Percentiles rank a stretch among this genome's conserved stretches.
phyloP scores from a whole-genome alignment of 2,113 vertebrate genomes.

The Paedocypris sp. region DNA sequence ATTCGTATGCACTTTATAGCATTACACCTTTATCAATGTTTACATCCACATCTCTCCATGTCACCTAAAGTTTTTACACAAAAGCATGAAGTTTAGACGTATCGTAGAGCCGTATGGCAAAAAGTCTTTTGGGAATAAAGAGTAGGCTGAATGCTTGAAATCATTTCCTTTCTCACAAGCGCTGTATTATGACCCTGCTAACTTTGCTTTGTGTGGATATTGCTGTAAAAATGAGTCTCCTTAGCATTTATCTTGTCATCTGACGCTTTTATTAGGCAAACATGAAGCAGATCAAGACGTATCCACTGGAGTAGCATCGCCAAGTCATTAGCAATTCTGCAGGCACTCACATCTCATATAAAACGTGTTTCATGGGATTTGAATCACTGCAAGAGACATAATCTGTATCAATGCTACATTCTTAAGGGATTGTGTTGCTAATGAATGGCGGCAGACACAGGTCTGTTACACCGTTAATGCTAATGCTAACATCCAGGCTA shows the following conservation, averaged over 20 bases:
- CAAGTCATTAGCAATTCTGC: constrained; percentile 14
- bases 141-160: no score
- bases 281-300: neutral
- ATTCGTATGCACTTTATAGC: no score
- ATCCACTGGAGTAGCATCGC: constrained; percentile 11
- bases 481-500: constrained; percentile 13
- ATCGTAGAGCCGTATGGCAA: no score
- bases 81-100: no score
- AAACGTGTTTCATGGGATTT: neutral
- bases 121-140: no score
- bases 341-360: neutral
- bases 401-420: no score
- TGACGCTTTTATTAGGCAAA: constrained; percentile 5
- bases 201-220: neutral
- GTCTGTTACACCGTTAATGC: neutral
- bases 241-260: constrained; percentile 7
- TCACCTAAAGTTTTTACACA: no score
- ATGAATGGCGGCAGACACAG: neutral
- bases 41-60: no score
- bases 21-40: no score
- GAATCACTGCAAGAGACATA: constrained; percentile 2
- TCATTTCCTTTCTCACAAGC: no score
- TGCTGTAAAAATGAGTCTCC: neutral
- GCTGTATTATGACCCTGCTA: neutral
- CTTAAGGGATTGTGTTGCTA: neutral